Evolutionary conservation across 2,797 vertebrate genomes (phyloP).

Genomic region (Allobates femoralis): DNA sequence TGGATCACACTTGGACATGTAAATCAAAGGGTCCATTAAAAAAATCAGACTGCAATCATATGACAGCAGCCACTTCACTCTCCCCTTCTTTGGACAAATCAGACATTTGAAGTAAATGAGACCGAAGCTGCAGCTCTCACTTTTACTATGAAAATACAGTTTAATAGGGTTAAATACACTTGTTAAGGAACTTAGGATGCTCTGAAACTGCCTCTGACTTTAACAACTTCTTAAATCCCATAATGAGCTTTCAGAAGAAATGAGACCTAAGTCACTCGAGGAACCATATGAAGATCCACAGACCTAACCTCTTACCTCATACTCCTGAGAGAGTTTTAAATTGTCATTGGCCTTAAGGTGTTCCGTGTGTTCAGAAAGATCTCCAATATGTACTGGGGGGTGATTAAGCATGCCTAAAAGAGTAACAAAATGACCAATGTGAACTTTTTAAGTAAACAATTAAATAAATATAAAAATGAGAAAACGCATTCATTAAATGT

Average conservation of each 20-base stretch:
- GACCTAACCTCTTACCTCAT: constrained; percentile 83
- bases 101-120: too few relatives aligned
- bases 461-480: constrained; percentile 45
- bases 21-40: too few relatives aligned
- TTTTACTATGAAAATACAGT: too few relatives aligned
- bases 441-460: constrained; percentile 10
- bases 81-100: too few relatives aligned
- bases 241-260: too few relatives aligned
- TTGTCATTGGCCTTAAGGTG: constrained; percentile 98
- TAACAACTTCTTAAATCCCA: too few relatives aligned
- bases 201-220: not conserved
- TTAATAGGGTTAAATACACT: too few relatives aligned
- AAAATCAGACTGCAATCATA: too few relatives aligned
- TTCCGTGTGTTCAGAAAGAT: constrained; percentile 96
- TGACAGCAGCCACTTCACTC: too few relatives aligned
- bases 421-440: constrained; percentile 56
- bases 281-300: not conserved
- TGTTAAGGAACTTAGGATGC: too few relatives aligned
- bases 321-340: constrained; percentile 98
- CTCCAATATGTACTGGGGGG: constrained; percentile 91
- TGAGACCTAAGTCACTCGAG: not conserved
- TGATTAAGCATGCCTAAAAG: constrained; percentile 96
- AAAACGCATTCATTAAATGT: constrained; percentile 71
- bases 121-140: too few relatives aligned
- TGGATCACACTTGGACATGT: too few relatives aligned